phyloP scores from a whole-genome alignment of 2,888 invertebrate genomes.

The Lacanobia wlatinum region DNA sequence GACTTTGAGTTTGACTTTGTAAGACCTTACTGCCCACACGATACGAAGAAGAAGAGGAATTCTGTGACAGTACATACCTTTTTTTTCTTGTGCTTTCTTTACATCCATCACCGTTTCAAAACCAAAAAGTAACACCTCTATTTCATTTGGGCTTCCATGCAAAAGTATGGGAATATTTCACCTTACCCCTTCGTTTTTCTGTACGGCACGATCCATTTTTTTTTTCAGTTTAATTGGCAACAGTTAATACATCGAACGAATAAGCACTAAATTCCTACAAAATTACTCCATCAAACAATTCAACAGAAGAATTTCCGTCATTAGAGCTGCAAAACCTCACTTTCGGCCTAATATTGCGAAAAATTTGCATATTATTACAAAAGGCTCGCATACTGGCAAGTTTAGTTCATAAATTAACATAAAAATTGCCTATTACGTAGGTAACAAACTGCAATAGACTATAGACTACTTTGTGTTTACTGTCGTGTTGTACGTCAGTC shows the following conservation, averaged over 20 bases:
- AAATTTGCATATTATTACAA: conserved; percentile 35
- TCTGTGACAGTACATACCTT: too few species aligned
- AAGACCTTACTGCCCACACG: too few species aligned
- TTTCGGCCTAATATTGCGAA: conserved; percentile 17
- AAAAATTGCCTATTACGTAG: conserved; percentile 31
- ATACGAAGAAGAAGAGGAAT: too few species aligned
- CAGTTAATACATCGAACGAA: not conserved
- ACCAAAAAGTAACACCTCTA: not conserved
- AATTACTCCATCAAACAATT: conserved; percentile 19
- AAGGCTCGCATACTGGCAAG: conserved; percentile 19
- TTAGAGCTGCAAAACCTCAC: conserved; percentile 15
- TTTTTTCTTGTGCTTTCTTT: too few species aligned
- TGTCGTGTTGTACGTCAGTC: conserved; percentile 38
- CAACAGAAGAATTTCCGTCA: conserved; percentile 18
- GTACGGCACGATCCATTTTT: not conserved
- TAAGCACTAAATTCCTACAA: not conserved
- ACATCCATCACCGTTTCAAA: not conserved
- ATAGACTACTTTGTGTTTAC: conserved; percentile 10
- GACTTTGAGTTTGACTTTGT: too few species aligned
- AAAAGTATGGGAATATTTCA: not conserved
- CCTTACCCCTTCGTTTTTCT: not conserved
- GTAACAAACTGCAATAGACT: conserved; percentile 34
- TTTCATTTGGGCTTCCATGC: not conserved
- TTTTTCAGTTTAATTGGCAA: not conserved
- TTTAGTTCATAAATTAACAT: conserved; percentile 45